phyloP scores from a whole-genome alignment of 2,797 vertebrate genomes.

The Danio kyathit region DNA sequence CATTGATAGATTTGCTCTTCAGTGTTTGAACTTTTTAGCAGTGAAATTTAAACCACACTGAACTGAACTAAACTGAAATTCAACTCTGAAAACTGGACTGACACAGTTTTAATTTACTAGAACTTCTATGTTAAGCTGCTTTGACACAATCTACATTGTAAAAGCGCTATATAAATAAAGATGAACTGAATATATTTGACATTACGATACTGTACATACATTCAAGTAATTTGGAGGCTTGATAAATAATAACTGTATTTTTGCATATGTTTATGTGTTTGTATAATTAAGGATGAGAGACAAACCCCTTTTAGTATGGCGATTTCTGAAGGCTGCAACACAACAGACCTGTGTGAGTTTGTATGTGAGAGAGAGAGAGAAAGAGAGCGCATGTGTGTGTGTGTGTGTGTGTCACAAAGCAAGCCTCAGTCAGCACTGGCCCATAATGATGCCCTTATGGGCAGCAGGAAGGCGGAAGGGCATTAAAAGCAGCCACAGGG shows the following conservation, averaged over 20 bases:
- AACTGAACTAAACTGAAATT: too few species aligned
- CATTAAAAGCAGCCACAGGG: slow-evolving; percentile 80
- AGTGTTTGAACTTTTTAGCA: too few species aligned
- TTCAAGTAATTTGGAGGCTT: neutral
- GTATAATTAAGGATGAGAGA: slow-evolving; percentile 25
- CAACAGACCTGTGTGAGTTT: slow-evolving; percentile 42
- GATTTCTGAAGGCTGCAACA: slow-evolving; percentile 48
- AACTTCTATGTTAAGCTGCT: too few species aligned
- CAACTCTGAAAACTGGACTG: too few species aligned
- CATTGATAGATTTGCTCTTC: too few species aligned
- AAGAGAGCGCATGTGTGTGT: slow-evolving; percentile 20
- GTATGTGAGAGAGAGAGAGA: slow-evolving; percentile 31
- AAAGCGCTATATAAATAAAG: too few species aligned
- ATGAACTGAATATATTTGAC: too few species aligned
- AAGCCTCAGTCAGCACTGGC: slow-evolving; percentile 56
- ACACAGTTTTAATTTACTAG: too few species aligned
- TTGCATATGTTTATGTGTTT: neutral
- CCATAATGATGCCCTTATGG: slow-evolving; percentile 62
- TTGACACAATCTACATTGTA: too few species aligned
- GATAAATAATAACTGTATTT: slow-evolving; percentile 1
- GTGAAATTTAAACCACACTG: too few species aligned
- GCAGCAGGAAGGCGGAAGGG: slow-evolving; percentile 63
- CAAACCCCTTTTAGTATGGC: slow-evolving; percentile 28
- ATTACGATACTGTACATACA: neutral
- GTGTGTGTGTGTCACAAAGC: slow-evolving; percentile 52